Evolutionary conservation across 2,888 invertebrate species (phyloP), one percentile per base, ranked within the genome.

Genomic region (Lithosia quadra): DNA sequence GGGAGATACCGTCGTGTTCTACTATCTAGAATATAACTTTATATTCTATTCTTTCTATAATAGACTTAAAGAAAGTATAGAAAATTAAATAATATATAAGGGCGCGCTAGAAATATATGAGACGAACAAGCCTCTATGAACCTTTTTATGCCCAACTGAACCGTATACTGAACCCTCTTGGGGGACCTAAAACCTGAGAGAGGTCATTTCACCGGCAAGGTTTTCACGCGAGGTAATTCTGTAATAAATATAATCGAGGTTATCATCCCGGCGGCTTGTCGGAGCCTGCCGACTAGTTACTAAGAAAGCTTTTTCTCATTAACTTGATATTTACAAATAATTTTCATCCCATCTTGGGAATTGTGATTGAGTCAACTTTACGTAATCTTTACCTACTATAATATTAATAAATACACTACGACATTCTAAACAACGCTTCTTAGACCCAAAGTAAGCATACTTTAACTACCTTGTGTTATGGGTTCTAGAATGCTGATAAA

Each of bases 141-240:
- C 22, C 56, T 24, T 56, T 56, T 56, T 56, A 56, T 56, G 24
- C 24, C 56, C 28, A 56, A 22, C 24, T 56, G 56, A 56, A 56
- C 56, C 15, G 8, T 24, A 28, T 18, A 49, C n/a, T 24, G 28
- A 15, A 15, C 56, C 28, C 56, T 56, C 56, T 15, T 15, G 56
- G 24, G 24, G 18, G 3, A 56, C 15, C 28, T 56, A 56, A 56
- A 56, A 11, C n/a, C 28, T 28, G 24, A 56, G 56, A 24, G 21
- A 61, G 43, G 62, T 62, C 28, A 22, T 49, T 49, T 28, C 56
- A 24, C 24, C 5, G 56, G 24, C 56, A 24, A 24, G 15, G 15
- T 56, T 56, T 56, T 56, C 15, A 56, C 56, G 56, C 24, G 15
- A 28, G 28, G 28, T 56, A 56, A 56, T 56, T 28, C 56, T 15